phyloP scores from a whole-genome alignment of 2,888 invertebrate genomes.

The Laothoe populi region DNA sequence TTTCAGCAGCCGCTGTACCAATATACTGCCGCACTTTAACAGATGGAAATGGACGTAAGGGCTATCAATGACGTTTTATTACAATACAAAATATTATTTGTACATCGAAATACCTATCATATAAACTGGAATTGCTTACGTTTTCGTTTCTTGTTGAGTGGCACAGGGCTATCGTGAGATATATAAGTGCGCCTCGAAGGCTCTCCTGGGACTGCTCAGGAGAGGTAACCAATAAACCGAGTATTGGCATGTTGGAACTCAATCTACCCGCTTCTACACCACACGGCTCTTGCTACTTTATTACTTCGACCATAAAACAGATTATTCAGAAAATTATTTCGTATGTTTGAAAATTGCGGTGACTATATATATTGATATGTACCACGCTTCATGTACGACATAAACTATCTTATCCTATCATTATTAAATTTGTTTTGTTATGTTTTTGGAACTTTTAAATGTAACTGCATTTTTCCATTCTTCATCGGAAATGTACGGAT shows the following conservation, averaged over 20 bases:
- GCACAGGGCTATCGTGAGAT: background rate
- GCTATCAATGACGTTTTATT: too few species aligned
- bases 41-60: too few species aligned
- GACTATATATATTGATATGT: background rate
- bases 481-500: too few species aligned
- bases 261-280: background rate
- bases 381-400: background rate
- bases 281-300: background rate
- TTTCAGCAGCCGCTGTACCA: too few species aligned
- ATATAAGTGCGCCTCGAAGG: too few species aligned
- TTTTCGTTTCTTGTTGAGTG: background rate
- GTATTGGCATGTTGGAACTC: conserved; percentile 6
- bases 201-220: background rate
- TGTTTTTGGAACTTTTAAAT: too few species aligned
- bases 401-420: too few species aligned
- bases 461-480: too few species aligned
- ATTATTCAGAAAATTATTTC: conserved; percentile 5
- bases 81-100: too few species aligned
- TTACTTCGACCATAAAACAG: conserved; percentile 1
- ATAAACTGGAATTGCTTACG: background rate
- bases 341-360: too few species aligned
- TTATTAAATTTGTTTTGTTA: too few species aligned
- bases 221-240: conserved; percentile 2
- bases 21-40: too few species aligned
- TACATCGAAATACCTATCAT: background rate